phyloP scores from a whole-genome alignment of 2,888 invertebrate species.

The Cerceris rybyensis region DNA sequence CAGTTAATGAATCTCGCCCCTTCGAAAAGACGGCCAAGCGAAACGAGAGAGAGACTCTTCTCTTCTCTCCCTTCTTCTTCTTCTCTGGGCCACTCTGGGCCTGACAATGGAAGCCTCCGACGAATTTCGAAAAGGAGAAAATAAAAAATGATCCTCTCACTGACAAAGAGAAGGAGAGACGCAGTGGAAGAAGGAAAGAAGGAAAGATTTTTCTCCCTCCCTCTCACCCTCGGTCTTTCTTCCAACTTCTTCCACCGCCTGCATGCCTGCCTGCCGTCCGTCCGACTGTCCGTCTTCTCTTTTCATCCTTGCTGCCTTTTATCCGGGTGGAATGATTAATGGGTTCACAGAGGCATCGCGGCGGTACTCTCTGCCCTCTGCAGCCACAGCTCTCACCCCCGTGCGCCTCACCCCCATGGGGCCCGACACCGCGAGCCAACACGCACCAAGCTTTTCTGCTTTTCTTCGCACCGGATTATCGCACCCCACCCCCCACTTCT shows the following conservation, averaged over 20 bases:
- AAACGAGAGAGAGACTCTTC: conserved; percentile 31
- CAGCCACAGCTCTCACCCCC: conserved; percentile 13
- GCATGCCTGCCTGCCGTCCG: conserved; percentile 60
- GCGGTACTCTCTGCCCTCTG: conserved; percentile 26
- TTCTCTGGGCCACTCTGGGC: conserved; percentile 13
- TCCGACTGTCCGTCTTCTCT: conserved; percentile 75
- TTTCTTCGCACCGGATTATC: conserved; percentile 67
- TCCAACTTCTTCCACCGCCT: conserved; percentile 38
- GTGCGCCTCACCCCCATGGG: conserved; percentile 4
- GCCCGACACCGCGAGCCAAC: conserved; percentile 32
- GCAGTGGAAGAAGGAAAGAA: conserved; percentile 20
- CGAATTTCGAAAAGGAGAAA: conserved; percentile 74
- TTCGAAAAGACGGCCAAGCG: conserved; percentile 48
- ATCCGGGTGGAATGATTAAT: conserved; percentile 79
- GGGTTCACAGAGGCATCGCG: conserved; percentile 73
- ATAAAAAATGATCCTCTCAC: conserved; percentile 72
- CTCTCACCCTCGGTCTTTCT: conserved; percentile 19
- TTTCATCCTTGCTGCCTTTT: conserved; percentile 75
- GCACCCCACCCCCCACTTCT: conserved; percentile 3
- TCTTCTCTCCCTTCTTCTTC: conserved; percentile 22
- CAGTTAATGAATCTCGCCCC: conserved; percentile 77
- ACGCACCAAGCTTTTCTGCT: conserved; percentile 70
- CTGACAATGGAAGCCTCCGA: conserved; percentile 73
- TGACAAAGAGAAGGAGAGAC: conserved; percentile 33
- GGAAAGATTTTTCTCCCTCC: conserved; percentile 5